Conservation (phyloP, 2,888 invertebrate species). For the Drosophila hawaiiensis region DNA sequence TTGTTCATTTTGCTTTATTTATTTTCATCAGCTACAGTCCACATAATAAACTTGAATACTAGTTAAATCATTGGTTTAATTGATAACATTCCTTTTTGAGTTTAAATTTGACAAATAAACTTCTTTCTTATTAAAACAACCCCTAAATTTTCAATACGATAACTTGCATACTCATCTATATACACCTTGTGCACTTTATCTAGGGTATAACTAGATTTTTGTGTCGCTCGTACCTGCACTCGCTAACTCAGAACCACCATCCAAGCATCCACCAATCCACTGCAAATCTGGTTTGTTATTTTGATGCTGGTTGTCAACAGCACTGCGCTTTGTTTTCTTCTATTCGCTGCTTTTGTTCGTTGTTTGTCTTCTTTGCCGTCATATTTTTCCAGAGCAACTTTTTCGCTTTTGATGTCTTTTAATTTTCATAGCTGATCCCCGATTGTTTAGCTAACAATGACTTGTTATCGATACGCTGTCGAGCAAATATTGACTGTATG, state of each 20-base stretch:
- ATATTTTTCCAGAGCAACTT: slow-evolving; percentile 36
- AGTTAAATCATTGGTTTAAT: not conserved
- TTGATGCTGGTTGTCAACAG: slow-evolving; percentile 76
- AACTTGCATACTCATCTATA: not conserved
- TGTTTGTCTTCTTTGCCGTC: slow-evolving; percentile 6
- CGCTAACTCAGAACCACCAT: slow-evolving; percentile 1
- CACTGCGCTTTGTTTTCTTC: slow-evolving; percentile 41
- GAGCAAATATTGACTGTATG: slow-evolving; percentile 16
- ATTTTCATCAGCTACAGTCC: not conserved
- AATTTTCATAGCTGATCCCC: slow-evolving; percentile 69
- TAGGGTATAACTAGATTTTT: slow-evolving; percentile 36
- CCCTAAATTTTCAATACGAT: not conserved
- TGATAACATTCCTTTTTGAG: not conserved
- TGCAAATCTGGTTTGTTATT: slow-evolving; percentile 55
- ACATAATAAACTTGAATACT: not conserved
- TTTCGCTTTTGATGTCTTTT: slow-evolving; percentile 60
- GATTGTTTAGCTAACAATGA: slow-evolving; percentile 47
- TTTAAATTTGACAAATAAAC: not conserved
- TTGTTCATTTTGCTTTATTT: not conserved
- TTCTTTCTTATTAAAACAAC: not conserved
- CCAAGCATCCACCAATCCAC: slow-evolving; percentile 4
- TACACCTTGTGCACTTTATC: not conserved
- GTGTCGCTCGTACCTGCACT: slow-evolving; percentile 16
- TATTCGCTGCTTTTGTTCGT: slow-evolving; percentile 8
- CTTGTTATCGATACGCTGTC: slow-evolving; percentile 18